Conservation (phyloP, 2,113 vertebrate species). For the Rhynchopsitta pachyrhyncha region DNA sequence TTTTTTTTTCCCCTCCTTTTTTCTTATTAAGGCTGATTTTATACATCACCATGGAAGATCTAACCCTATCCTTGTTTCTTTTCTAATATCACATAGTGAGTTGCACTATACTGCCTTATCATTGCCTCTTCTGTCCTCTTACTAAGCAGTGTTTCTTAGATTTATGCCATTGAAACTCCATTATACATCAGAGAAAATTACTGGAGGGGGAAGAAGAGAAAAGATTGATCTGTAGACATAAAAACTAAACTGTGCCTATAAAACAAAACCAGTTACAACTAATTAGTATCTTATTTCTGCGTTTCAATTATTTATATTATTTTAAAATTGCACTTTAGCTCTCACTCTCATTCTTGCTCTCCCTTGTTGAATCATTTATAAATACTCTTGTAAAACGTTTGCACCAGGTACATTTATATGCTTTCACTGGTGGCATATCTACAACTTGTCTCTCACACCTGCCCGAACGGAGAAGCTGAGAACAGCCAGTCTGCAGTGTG, state of each 20-base stretch:
- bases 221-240: slow-evolving; percentile 64
- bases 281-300: slow-evolving; percentile 73
- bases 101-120: slow-evolving; percentile 74
- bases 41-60: slow-evolving; percentile 29
- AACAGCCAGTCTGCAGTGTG: slow-evolving; percentile 46
- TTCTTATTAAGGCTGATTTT: slow-evolving; percentile 37
- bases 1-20: not conserved
- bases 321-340: slow-evolving; percentile 82
- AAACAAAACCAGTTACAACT: slow-evolving; percentile 61
- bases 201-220: slow-evolving; percentile 53
- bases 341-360: not conserved
- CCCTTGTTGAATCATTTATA: slow-evolving; percentile 63
- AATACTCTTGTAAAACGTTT: slow-evolving; percentile 54
- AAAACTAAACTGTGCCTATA: slow-evolving; percentile 74
- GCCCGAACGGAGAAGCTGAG: slow-evolving; percentile 20
- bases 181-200: slow-evolving; percentile 59
- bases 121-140: slow-evolving; percentile 65
- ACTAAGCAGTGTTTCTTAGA: slow-evolving; percentile 57
- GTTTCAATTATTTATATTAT: slow-evolving; percentile 81
- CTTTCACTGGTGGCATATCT: slow-evolving; percentile 60
- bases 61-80: slow-evolving; percentile 58
- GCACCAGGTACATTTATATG: slow-evolving; percentile 64
- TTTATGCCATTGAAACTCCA: slow-evolving; percentile 63
- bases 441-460: slow-evolving; percentile 58
- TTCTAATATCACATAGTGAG: slow-evolving; percentile 60